These are phyloP conservation scores for Raja brachyura DNA, from an alignment of 2,113 vertebrate species.

Conservation along the genomic window DNA sequence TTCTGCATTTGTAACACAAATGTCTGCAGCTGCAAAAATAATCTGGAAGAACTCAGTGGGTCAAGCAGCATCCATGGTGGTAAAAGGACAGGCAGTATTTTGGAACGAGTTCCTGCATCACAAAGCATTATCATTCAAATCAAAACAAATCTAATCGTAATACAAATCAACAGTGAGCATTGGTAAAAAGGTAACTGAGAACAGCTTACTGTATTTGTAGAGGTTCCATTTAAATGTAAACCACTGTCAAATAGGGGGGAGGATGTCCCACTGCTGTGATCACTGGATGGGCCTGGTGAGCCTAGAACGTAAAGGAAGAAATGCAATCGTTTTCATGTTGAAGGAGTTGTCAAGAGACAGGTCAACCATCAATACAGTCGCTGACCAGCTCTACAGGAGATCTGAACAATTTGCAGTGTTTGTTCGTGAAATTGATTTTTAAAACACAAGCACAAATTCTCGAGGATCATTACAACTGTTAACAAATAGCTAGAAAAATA, in stretches of 20 bases:
- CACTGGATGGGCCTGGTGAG: slow-evolving; percentile 72
- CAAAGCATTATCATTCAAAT: not conserved
- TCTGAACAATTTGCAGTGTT: not conserved
- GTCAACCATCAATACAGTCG: not conserved
- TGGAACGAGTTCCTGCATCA: no score
- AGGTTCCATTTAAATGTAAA: slow-evolving; percentile 79
- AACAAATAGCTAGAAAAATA: not conserved
- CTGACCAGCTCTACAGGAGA: no score
- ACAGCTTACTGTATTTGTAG: slow-evolving; percentile 71
- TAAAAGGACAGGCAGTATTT: no score
- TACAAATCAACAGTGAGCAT: not conserved
- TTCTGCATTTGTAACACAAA: no score
- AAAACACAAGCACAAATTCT: not conserved
- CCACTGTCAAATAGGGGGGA: slow-evolving; percentile 88
- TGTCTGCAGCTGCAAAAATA: no score
- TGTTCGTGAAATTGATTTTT: not conserved
- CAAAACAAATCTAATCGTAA: no score
- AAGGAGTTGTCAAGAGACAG: not conserved
- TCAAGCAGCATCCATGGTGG: no score
- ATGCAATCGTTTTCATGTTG: not conserved
- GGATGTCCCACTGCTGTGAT: slow-evolving; percentile 73
- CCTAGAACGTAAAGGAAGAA: slow-evolving; percentile 52
- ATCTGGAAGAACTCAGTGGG: no score
- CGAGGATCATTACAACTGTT: not conserved
- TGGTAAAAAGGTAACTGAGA: not conserved